Evolutionary conservation across 1,140 invertebrate species (phyloP), one percentile per base, ranked within the genome.

Genomic region (Diabrotica virgifera): DNA sequence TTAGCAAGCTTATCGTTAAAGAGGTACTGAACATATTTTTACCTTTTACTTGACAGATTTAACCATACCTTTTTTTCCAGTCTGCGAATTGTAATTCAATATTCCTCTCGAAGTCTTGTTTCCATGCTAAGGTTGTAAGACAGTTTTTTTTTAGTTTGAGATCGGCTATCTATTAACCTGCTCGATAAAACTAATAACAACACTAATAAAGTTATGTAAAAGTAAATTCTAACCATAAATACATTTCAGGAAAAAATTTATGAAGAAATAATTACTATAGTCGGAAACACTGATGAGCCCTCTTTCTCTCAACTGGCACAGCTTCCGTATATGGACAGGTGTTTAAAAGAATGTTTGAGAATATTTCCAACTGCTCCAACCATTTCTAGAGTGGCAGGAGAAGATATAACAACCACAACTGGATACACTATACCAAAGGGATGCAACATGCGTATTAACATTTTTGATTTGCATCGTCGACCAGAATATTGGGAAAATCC

Each of bases 321-420:
- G 57, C 83, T 93, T 83, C 87, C 85, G 68, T 93, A 91, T 72
- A 76, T 91, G 64, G 90, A 91, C 72, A 64, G 64, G 12, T 83
- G 84, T 3, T 83, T 90, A n/a, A 91, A 86, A 75, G 86, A 88
- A 74, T 78, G 82, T 3, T 70, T 88, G 11, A 77, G 87, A 46
- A 59, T 90, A 5, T 90, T 84, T 76, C 89, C 90, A 6, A 84
- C 87, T 2, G 89, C 90, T 35, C 88, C 90, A 14, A 75, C 87
- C 10, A 85, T 90, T 69, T 84, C 82, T 5, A 77, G 90, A 38
- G 74, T 76, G 14, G 75, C 87, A 0, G 77, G 72, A 5, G 82
- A 87, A 72, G 86, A 84, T 60, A 65, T 81, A 36, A 71, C 76
- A 55, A 69, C 85, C n/a, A 76, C 63, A 12, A 64, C 66, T 9